Conservation (phyloP, 2,113 vertebrate genomes). For the Ammodramus savannarum region DNA sequence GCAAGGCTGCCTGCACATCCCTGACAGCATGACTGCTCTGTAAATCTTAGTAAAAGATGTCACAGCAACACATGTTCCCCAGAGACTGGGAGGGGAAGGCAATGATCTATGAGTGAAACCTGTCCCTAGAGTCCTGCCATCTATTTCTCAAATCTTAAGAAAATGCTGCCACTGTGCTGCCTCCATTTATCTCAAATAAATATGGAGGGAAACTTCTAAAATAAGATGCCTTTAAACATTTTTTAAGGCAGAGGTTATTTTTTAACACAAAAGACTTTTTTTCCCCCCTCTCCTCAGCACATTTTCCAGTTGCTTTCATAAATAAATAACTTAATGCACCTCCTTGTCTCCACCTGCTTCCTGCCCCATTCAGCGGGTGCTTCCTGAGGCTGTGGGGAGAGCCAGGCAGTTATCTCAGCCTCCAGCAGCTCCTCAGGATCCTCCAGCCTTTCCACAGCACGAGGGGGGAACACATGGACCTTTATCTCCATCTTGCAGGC, state of each 20-base stretch:
- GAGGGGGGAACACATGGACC: not conserved
- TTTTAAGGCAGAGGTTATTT: not conserved
- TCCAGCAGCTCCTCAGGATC: not conserved
- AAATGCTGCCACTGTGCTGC: constrained; percentile 18
- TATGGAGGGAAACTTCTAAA: not conserved
- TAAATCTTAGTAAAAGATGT: constrained; percentile 62
- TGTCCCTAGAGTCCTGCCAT: constrained; percentile 12
- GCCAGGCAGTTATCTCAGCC: not conserved
- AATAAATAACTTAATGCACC: not conserved
- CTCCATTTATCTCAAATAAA: constrained; percentile 43
- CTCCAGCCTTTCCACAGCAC: not conserved
- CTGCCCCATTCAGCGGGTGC: not conserved
- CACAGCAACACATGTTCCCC: constrained; percentile 1
- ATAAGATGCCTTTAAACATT: not conserved
- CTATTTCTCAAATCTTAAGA: constrained; percentile 49
- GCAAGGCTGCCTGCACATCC: not conserved
- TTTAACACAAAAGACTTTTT: not conserved
- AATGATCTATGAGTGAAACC: not conserved
- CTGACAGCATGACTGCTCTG: constrained; percentile 40
- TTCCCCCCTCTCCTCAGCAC: not conserved
- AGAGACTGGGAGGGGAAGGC: constrained; percentile 14
- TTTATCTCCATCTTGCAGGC: not conserved
- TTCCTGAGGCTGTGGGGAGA: not conserved
- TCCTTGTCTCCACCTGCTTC: constrained; percentile 13
- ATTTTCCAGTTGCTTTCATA: constrained; percentile 10